Base-by-base conservation (phyloP, 2,113 vertebrate genomes). In the Uropsilus gracilis region DNA sequence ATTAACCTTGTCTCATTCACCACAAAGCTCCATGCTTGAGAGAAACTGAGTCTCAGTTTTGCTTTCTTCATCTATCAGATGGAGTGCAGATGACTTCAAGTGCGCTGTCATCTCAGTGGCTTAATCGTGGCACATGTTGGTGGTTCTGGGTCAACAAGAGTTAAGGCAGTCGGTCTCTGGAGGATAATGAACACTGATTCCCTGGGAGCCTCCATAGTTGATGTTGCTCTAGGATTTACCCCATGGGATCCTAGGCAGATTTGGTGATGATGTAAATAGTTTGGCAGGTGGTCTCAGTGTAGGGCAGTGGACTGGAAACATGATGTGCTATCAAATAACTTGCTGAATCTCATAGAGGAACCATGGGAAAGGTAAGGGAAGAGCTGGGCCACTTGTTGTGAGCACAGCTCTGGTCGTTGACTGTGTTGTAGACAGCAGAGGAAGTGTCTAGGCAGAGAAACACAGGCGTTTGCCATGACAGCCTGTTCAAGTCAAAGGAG, bases 1-100 rank as follows among this genome's bases (percentile, higher is more conserved):
- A 53, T 53, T 17, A 3, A 3, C 50, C 50, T 53, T 55, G 53
- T 55, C 20, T 22, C 20, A 55, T 55, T 55, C 18, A 42, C 16
- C n/a, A 57, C 1, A 14, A 30, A 7, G 6, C 4, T 26, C 10
- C 4, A 3, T 6, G 11, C 22, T n/a, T 2, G 0, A 78, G n/a
- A 86, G 5, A 91, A 75, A 30, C 4, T 39, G 3, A 2, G 10
- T 42, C 11, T 80, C 20, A 61, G 10, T 9, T 57, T 77, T 11
- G 44, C 68, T 85, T 80, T 80, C 18, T 50, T 53, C 10, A 30
- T 69, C 9, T 50, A 14, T 69, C 76, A 75, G 71, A 59, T 18
- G n/a, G 6, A 68, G 3, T 46, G 2, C 4, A 10, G 6, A 12
- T 44, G 59, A 1, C 16, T 77, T 85, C 12, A n/a, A 63, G 37